Conservation (phyloP, 2,888 invertebrate species). For the Nasonovia ribisnigri region DNA sequence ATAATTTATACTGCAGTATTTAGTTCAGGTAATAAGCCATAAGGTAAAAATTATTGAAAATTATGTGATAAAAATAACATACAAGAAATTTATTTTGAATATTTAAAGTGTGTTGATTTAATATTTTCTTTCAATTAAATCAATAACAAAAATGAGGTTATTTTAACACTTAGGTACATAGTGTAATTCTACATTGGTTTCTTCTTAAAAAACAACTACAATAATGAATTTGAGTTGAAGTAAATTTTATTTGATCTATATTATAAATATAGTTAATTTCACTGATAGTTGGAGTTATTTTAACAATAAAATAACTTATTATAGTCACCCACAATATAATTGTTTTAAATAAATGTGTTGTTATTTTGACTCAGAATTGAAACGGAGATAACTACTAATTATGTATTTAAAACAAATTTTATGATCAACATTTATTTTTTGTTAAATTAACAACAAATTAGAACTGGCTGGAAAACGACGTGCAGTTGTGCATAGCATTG, state of each 20-base stretch:
- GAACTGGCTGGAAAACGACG: slow-evolving; percentile 32
- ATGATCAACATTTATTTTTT: slow-evolving; percentile 16
- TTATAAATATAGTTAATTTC: not conserved
- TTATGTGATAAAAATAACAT: not conserved
- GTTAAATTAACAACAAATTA: slow-evolving; percentile 24
- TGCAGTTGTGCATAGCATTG: slow-evolving; percentile 11
- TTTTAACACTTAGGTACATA: no score
- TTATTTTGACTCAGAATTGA: not conserved
- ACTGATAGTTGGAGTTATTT: not conserved
- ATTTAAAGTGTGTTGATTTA: not conserved
- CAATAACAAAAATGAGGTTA: no score
- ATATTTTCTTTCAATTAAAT: no score
- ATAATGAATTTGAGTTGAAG: no score
- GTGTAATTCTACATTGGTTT: no score
- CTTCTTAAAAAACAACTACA: no score
- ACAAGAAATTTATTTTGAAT: not conserved
- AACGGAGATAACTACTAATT: slow-evolving; percentile 11
- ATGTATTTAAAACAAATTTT: not conserved
- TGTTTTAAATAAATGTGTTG: not conserved
- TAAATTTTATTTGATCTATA: not conserved
- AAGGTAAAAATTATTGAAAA: not conserved
- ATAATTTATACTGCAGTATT: no score
- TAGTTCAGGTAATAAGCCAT: no score
- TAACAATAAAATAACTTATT: not conserved
- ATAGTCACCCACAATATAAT: not conserved